These are phyloP conservation scores for Stenurella melanura DNA, from an alignment of 2,888 invertebrate genomes.

Conservation along the genomic window DNA sequence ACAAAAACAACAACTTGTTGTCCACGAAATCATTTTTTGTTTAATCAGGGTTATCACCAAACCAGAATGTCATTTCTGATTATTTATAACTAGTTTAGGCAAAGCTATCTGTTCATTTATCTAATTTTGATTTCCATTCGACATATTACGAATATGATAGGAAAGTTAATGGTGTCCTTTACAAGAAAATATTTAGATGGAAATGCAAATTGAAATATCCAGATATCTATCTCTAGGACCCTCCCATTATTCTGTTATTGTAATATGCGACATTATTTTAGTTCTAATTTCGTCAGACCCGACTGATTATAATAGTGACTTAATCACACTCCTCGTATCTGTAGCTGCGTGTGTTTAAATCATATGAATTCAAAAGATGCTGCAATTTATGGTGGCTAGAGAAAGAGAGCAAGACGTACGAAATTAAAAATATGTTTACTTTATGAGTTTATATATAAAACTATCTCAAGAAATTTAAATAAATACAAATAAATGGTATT, in stretches of 20 bases:
- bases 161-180: slow-evolving; percentile 5
- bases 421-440: too few relatives aligned
- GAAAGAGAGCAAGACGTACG: too few relatives aligned
- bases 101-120: slow-evolving; percentile 22
- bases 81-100: slow-evolving; percentile 19
- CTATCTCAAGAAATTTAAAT: too few relatives aligned
- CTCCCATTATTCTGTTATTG: slow-evolving; percentile 4
- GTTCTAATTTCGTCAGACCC: slow-evolving; percentile 1
- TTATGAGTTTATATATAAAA: too few relatives aligned
- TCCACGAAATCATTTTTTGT: background rate
- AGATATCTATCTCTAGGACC: background rate
- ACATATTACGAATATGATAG: background rate
- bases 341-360: too few relatives aligned
- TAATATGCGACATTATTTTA: background rate
- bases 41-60: slow-evolving; percentile 1
- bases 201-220: slow-evolving; percentile 8
- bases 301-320: background rate
- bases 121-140: slow-evolving; percentile 22
- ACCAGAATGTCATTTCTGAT: slow-evolving; percentile 3
- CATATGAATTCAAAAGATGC: too few relatives aligned
- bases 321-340: background rate
- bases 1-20: background rate
- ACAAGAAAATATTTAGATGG: slow-evolving; percentile 9
- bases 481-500: too few relatives aligned
- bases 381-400: too few relatives aligned